Percentiles rank a stretch among this genome's conserved stretches.
These are phyloP conservation scores for Cyprinodon brontotheroides DNA, from an alignment of 2,113 vertebrate genomes.

Conservation along the genomic window DNA sequence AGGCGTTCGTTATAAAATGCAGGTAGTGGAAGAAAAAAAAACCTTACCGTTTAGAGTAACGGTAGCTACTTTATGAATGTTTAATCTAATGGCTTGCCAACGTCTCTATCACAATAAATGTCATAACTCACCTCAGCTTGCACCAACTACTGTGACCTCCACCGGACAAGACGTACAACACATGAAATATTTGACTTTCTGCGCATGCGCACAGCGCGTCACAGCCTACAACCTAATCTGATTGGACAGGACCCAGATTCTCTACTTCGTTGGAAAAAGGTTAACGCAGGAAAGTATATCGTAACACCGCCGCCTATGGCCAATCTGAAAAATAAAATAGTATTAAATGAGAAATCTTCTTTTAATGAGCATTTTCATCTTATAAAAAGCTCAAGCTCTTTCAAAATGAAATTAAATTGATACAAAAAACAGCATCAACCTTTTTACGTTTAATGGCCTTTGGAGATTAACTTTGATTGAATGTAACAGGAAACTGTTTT, in stretches of 20 bases:
- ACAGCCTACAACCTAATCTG: slow-evolving; percentile 26
- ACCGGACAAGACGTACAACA: slow-evolving; percentile 64
- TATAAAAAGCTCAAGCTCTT: neutral
- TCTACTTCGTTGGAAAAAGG: slow-evolving; percentile 43
- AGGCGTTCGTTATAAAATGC: neutral
- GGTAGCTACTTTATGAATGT: accelerated
- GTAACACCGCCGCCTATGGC: slow-evolving; percentile 18
- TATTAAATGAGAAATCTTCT: no score
- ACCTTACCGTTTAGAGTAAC: accelerated
- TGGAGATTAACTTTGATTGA: no score
- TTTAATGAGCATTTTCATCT: neutral
- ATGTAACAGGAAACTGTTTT: no score
- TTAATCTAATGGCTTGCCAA: accelerated
- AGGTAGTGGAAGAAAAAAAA: neutral
- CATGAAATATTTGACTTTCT: slow-evolving; percentile 42
- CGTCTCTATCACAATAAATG: neutral
- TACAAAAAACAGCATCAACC: no score
- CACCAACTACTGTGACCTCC: slow-evolving; percentile 76
- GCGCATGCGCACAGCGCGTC: slow-evolving; percentile 62
- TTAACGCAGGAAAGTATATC: no score
- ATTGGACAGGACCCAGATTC: slow-evolving; percentile 51
- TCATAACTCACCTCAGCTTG: slow-evolving; percentile 65
- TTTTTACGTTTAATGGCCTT: no score
- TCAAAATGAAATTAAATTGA: no score
- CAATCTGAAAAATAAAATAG: no score